Evolutionary conservation across 1,140 invertebrate genomes (phyloP).

Genomic region (Ericerus pela): DNA sequence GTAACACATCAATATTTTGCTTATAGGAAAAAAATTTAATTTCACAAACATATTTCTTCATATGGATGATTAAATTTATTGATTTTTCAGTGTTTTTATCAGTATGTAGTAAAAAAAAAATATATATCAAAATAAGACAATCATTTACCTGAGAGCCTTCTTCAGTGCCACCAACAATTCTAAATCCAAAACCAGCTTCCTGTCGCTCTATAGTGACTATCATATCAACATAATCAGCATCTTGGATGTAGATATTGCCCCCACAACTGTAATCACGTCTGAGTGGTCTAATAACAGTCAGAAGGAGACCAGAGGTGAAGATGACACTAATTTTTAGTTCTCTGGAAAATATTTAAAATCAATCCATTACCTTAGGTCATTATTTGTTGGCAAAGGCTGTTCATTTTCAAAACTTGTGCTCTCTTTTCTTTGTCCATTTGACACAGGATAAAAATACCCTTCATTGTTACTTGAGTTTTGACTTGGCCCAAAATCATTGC

Average conservation of each 20-base stretch:
- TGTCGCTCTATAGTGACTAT: slow-evolving; percentile 58
- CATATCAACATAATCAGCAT: neutral
- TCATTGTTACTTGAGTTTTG: neutral
- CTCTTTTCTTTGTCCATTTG: slow-evolving; percentile 37
- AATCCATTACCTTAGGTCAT: slow-evolving; percentile 32
- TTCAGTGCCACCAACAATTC: slow-evolving; percentile 96
- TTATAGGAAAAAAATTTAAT: neutral
- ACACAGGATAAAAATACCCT: slow-evolving; percentile 1
- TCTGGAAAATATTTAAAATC: neutral
- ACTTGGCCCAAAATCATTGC: neutral
- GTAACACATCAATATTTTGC: neutral
- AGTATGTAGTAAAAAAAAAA: neutral
- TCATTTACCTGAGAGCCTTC: slow-evolving; percentile 75
- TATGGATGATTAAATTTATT: neutral
- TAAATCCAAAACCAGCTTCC: slow-evolving; percentile 86
- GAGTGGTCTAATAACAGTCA: too few relatives aligned
- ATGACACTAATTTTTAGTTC: too few relatives aligned
- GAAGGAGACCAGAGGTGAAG: too few relatives aligned
- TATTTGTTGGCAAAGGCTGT: slow-evolving; percentile 38
- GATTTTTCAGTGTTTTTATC: neutral
- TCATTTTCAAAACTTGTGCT: slow-evolving; percentile 53
- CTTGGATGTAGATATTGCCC: neutral
- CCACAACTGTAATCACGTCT: neutral
- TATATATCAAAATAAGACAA: too few relatives aligned
- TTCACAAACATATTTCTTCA: neutral